Evolutionary conservation across 2,113 vertebrate species (phyloP).

Genomic region (Uria lomvia): DNA sequence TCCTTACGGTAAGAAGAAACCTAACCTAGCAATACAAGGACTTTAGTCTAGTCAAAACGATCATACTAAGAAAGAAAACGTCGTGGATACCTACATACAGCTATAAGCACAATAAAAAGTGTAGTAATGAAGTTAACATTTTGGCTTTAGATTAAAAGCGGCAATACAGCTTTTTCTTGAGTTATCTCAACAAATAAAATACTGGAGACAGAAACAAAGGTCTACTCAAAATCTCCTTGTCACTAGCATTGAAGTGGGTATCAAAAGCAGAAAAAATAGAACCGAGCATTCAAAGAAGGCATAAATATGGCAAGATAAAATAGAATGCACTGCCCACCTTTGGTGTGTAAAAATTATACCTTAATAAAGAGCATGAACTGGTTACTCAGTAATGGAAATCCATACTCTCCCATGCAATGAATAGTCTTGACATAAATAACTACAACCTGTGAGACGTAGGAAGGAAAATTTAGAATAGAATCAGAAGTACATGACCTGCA

Average conservation of each 20-base stretch:
- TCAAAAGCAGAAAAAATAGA: not conserved
- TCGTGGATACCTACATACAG: not conserved
- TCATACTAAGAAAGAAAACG: not conserved
- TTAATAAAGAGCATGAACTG: not conserved
- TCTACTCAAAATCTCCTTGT: not conserved
- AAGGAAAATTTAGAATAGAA: not conserved
- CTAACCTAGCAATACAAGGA: not conserved
- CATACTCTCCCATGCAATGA: not conserved
- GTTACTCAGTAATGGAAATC: not conserved
- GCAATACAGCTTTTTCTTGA: not conserved
- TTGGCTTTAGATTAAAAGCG: not conserved
- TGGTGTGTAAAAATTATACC: not conserved
- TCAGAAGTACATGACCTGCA: not conserved
- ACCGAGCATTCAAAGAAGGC: not conserved
- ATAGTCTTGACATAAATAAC: not conserved
- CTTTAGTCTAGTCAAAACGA: not conserved
- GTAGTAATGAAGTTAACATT: not conserved
- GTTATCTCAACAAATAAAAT: not conserved
- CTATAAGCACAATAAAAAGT: not conserved
- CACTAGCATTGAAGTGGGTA: not conserved
- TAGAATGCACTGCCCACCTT: not conserved
- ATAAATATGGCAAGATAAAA: not conserved
- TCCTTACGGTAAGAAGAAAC: not conserved
- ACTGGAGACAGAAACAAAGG: not conserved
- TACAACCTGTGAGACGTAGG: not conserved